Conservation (phyloP, 2,113 vertebrate genomes). For the Onychostoma macrolepis region DNA sequence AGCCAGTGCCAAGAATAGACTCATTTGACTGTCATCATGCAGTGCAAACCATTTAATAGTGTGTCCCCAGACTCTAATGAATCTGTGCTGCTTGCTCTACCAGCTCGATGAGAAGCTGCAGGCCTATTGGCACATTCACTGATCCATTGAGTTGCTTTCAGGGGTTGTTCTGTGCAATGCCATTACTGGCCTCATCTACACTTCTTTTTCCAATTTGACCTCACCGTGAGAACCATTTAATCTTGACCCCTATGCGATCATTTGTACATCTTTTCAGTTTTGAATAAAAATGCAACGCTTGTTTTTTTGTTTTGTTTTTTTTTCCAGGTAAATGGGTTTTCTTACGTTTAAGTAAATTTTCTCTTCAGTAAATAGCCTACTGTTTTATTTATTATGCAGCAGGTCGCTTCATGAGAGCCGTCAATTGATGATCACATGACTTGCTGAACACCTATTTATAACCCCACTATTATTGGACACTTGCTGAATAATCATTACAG, state of each 20-base stretch:
- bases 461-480: background rate
- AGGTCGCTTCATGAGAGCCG: background rate
- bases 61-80: slow-evolving; percentile 34
- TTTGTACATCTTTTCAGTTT: background rate
- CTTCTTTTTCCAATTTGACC: background rate
- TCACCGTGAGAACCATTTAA: background rate
- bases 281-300: background rate
- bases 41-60: slow-evolving; percentile 24
- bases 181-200: background rate
- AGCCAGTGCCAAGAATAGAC: slow-evolving; percentile 30
- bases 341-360: too few relatives aligned
- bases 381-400: background rate
- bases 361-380: background rate
- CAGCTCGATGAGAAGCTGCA: slow-evolving; percentile 34
- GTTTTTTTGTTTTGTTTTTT: background rate
- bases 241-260: background rate
- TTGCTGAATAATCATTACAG: background rate
- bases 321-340: too few relatives aligned
- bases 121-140: slow-evolving; percentile 35
- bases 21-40: slow-evolving; percentile 30
- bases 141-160: slow-evolving; percentile 15
- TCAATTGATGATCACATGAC: background rate
- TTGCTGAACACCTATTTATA: background rate
- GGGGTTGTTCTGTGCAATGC: background rate
- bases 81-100: slow-evolving; percentile 11